phyloP scores from a whole-genome alignment of 30 jellyfish, hydroid and myxozoan species.

The Pseudorhiza aurosa region DNA sequence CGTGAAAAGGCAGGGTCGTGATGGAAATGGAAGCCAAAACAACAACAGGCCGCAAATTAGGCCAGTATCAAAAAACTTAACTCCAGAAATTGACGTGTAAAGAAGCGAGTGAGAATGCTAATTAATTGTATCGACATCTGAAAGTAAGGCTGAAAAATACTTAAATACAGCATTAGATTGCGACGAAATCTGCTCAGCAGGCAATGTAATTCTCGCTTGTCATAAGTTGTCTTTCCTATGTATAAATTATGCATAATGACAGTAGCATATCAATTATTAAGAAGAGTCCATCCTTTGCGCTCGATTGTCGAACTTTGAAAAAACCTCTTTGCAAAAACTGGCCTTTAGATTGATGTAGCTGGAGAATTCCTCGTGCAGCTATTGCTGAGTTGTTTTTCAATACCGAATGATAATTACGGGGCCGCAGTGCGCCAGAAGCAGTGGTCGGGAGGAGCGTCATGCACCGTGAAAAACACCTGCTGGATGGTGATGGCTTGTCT shows the following conservation, averaged over 20 bases:
- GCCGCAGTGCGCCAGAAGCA: not conserved
- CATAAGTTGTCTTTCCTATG: not conserved
- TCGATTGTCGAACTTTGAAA: constrained; percentile 24
- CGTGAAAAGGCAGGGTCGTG: not conserved
- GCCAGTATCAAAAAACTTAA: too few species aligned
- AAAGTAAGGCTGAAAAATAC: too few species aligned
- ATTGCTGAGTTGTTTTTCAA: not conserved
- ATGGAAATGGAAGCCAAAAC: not conserved
- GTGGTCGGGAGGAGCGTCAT: not conserved
- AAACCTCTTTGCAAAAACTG: constrained; percentile 37
- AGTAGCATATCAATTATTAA: constrained; percentile 43
- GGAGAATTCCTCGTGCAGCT: not conserved
- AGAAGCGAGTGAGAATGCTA: too few species aligned
- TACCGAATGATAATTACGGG: constrained; percentile 1
- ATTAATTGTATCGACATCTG: too few species aligned
- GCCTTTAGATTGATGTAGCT: not conserved
- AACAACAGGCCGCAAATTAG: too few species aligned
- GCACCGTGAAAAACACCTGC: constrained; percentile 31
- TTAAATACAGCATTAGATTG: too few species aligned
- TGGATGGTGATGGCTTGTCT: constrained; percentile 15
- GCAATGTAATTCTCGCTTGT: constrained; percentile 25
- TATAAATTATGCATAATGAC: constrained; percentile 67
- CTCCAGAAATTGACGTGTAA: too few species aligned
- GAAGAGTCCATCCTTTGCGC: constrained; percentile 55
- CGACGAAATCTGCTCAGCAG: too few species aligned